A percentile compares a stretch with the other conserved stretches of the same genome.
These are phyloP conservation scores for Hypomecis atomaria DNA, from an alignment of 2,888 invertebrate genomes.

Conservation along the genomic window DNA sequence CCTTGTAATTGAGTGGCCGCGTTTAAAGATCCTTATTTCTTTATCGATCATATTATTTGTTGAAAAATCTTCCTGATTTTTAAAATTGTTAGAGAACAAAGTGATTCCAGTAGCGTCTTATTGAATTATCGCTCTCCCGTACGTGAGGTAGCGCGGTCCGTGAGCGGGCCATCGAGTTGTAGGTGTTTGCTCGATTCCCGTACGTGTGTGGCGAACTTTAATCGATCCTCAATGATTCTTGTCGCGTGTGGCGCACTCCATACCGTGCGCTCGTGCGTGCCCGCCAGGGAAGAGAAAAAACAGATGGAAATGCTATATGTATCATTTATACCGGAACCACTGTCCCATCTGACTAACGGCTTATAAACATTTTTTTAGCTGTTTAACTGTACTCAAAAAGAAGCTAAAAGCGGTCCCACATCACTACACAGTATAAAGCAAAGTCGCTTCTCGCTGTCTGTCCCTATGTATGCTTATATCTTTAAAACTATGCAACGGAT, in stretches of 20 bases:
- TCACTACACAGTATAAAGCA: too few relatives aligned
- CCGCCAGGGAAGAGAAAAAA: neutral
- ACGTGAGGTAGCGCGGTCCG: constrained; percentile 66
- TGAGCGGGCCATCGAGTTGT: constrained; percentile 65
- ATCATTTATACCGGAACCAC: neutral
- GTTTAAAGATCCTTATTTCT: too few relatives aligned
- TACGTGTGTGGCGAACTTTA: constrained; percentile 71
- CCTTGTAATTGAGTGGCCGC: too few relatives aligned
- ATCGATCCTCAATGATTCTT: constrained; percentile 72
- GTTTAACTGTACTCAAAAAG: too few relatives aligned
- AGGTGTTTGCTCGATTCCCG: constrained; percentile 71
- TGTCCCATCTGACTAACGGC: too few relatives aligned
- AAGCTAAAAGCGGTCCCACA: too few relatives aligned
- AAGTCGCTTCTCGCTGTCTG: too few relatives aligned
- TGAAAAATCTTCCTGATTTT: too few relatives aligned
- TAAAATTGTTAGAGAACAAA: constrained; percentile 52
- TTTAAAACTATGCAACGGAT: too few relatives aligned
- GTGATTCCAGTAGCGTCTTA: constrained; percentile 68
- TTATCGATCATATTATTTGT: too few relatives aligned
- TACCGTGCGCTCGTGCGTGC: constrained; percentile 50
- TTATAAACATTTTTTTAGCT: too few relatives aligned
- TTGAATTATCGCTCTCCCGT: constrained; percentile 72
- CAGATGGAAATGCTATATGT: neutral
- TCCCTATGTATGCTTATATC: too few relatives aligned
- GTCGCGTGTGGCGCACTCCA: constrained; percentile 55